A percentile compares a stretch with the other conserved stretches of the same genome.
Evolutionary conservation across 2,113 vertebrate species (phyloP).

Genomic region (Apteryx mantelli): DNA sequence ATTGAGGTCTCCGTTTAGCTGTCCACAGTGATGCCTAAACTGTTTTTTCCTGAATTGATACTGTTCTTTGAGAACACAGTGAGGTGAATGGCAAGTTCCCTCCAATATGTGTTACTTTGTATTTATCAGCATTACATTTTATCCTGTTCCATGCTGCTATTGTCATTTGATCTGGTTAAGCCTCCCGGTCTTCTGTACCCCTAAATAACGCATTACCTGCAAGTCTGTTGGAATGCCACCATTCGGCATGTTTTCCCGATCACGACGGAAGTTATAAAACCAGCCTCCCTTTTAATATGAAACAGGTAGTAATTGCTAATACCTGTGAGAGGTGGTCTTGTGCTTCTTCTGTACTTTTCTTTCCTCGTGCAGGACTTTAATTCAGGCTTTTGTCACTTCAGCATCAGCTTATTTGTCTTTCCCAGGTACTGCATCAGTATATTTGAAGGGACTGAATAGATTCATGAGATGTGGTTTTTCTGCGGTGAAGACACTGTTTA

Average conservation of each 20-base stretch:
- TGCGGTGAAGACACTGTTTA: background rate
- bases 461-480: fast-evolving
- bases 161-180: background rate
- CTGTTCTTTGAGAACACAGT: background rate
- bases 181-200: background rate
- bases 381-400: background rate
- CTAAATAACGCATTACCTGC: fast-evolving
- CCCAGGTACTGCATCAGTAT: fast-evolving
- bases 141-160: fast-evolving
- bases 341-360: fast-evolving
- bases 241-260: fast-evolving
- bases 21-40: background rate
- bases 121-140: background rate
- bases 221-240: background rate
- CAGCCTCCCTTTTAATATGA: fast-evolving
- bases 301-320: fast-evolving
- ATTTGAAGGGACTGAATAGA: background rate
- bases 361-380: background rate
- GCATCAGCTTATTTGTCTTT: background rate
- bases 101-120: fast-evolving
- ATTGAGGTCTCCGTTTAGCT: background rate
- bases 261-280: background rate
- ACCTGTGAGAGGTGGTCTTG: too few relatives aligned
- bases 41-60: fast-evolving
- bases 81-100: background rate